Evolutionary conservation across 2,113 vertebrate genomes (phyloP), one percentile per base, ranked within the genome.

Genomic region (Amphiprion ocellaris): DNA sequence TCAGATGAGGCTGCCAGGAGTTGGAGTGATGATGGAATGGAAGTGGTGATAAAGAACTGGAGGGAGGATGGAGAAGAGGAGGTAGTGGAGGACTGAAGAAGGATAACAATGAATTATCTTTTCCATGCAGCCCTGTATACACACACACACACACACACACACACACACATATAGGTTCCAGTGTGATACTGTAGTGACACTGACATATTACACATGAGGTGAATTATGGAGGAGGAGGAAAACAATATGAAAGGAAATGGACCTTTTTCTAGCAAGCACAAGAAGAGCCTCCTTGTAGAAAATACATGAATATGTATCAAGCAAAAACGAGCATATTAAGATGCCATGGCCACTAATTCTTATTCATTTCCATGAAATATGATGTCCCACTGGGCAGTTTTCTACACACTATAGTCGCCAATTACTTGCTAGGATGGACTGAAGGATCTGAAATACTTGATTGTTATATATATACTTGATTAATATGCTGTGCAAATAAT

Each of bases 31-130:
- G 86, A 85, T 88, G 89, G 83, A 86, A 92, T 89, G 90, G 77
- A 72, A 84, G 89, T 82, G 81, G 71, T 86, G 90, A 89, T 70
- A 79, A 90, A 91, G 77, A 90, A 90, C 91, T 94, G 82, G 80
- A 79, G 76, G 85, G 61, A 87, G 81, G 86, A 84, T 83, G 79
- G 76, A 90, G 68, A 72, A 56, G 39, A 41, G 82, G 64, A 87
- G 70, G 72, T 16, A 66, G 69, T 53, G 81, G 90, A 69, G 19
- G 72, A 76, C 55, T 17, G 79, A 47, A 63, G 70, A 39, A 69
- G 73, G 82, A 76, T 69, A 79, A 87, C 67, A 86, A 83, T 81
- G 77, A 66, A 62, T 58, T 56, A 70, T 87, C 62, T 74, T 73
- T 64, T 81, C 75, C 81, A 46, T 78, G 78, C 78, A 82, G 82